These are phyloP conservation scores for Agapostemon virescens DNA, from an alignment of 2,888 invertebrate species.

Conservation along the genomic window DNA sequence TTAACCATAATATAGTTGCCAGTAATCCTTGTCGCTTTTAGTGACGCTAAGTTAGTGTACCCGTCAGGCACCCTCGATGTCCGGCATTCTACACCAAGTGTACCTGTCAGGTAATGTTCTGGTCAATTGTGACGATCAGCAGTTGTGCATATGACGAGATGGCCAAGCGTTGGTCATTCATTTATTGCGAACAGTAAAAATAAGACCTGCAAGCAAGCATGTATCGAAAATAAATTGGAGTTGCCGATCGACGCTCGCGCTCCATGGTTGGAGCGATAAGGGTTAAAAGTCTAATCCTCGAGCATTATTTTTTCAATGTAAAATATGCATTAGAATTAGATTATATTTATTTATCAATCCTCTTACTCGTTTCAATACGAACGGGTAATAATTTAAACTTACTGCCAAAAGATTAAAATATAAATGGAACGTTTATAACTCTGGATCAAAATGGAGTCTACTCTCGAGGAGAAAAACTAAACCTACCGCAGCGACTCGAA, in stretches of 20 bases:
- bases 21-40: not conserved
- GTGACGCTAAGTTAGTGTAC: no score
- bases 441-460: no score
- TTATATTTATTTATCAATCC: no score
- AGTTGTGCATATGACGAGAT: not conserved
- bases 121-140: conserved; percentile 5
- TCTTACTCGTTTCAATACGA: no score
- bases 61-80: not conserved
- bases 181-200: not conserved
- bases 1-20: not conserved
- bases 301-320: not conserved
- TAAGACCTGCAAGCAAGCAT: not conserved
- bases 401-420: no score
- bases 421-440: no score
- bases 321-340: not conserved
- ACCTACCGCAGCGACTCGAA: no score
- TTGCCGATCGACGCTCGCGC: no score
- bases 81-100: not conserved
- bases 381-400: no score
- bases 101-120: not conserved
- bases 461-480: no score
- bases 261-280: no score
- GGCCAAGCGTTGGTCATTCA: not conserved
- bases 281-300: not conserved
- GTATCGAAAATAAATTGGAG: not conserved